phyloP scores from a whole-genome alignment of 2,113 vertebrate species.

The Jaculus jaculus region DNA sequence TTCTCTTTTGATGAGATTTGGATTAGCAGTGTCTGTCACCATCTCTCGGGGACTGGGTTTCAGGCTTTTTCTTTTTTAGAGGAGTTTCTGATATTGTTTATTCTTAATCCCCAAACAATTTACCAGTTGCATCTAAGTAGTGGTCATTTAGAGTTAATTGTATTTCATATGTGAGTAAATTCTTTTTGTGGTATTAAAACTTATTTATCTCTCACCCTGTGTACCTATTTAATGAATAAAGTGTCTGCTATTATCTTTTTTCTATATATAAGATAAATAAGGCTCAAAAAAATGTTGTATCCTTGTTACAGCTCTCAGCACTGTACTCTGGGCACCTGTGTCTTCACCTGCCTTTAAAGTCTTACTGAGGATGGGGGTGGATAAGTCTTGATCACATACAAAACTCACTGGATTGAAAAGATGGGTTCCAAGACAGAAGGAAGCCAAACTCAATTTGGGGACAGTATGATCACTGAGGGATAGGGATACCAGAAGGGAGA shows the following conservation, averaged over 20 bases:
- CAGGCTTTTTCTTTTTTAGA: neutral
- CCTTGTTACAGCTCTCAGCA: neutral
- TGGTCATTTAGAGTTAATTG: neutral
- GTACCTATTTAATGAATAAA: neutral
- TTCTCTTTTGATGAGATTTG: too few relatives aligned
- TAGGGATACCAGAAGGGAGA: neutral
- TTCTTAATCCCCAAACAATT: neutral
- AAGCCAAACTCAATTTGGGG: neutral
- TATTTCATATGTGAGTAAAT: neutral
- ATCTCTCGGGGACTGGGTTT: too few relatives aligned
- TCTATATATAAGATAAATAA: neutral
- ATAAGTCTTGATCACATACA: neutral
- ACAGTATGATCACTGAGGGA: neutral
- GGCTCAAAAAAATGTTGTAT: neutral
- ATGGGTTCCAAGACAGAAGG: neutral
- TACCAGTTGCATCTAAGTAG: neutral
- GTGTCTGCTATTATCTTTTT: neutral
- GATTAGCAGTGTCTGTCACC: too few relatives aligned
- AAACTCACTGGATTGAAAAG: neutral
- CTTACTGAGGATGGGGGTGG: neutral
- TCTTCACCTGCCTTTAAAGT: too few relatives aligned
- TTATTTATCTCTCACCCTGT: neutral
- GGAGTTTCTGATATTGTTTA: neutral
- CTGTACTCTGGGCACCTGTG: neutral
- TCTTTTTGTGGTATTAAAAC: neutral